Conservation (phyloP, 2,797 vertebrate genomes). For the Poeciliopsis presidionis region DNA sequence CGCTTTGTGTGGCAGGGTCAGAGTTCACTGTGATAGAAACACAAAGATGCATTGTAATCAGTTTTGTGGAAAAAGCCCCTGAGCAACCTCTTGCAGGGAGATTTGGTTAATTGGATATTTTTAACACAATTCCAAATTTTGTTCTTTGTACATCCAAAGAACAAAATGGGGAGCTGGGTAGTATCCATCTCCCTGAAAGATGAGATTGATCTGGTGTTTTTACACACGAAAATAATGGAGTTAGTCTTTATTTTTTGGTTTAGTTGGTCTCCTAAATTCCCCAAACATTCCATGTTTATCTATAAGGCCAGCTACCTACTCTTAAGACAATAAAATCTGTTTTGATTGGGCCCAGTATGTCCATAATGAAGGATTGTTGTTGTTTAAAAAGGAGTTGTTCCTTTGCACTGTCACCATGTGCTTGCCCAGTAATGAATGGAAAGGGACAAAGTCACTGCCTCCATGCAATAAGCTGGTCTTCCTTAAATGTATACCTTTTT, state of each 20-base stretch:
- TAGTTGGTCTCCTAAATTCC: background rate
- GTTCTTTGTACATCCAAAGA: background rate
- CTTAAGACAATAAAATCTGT: background rate
- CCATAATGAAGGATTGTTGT: background rate
- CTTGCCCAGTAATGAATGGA: background rate
- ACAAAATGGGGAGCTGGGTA: background rate
- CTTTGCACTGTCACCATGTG: background rate
- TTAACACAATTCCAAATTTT: background rate
- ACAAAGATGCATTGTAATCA: background rate
- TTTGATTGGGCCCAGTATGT: background rate
- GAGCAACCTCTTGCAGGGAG: background rate
- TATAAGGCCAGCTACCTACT: background rate
- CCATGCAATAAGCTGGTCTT: background rate
- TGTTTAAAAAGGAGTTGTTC: background rate
- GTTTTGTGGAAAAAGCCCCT: background rate
- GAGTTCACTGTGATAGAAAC: background rate
- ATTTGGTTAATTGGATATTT: background rate
- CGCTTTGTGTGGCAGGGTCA: background rate
- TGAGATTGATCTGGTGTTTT: background rate
- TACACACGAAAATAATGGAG: background rate
- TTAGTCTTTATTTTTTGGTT: background rate
- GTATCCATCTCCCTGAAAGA: background rate
- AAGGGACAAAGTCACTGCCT: background rate
- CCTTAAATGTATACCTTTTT: background rate
- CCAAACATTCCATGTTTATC: background rate